A percentile compares a stretch with the other conserved stretches of the same genome.
These are phyloP conservation scores for Pyrgilauda ruficollis DNA, from an alignment of 2,113 vertebrate species.

Conservation along the genomic window DNA sequence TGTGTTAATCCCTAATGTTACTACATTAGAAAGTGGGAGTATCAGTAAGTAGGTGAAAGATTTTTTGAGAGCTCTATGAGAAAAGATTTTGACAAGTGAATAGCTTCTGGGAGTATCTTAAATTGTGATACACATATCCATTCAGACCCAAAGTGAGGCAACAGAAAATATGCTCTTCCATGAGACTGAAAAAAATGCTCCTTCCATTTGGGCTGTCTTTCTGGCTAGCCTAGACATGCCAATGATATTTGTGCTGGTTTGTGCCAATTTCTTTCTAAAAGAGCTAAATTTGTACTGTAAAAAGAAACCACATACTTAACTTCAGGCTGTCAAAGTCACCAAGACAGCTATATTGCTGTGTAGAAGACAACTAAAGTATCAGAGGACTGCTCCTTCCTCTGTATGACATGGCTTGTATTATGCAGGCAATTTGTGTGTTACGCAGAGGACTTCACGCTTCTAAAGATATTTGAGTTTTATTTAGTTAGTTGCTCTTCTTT, in stretches of 20 bases:
- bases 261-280: neutral
- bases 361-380: neutral
- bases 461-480: neutral
- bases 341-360: neutral
- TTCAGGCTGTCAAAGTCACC: neutral
- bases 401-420: neutral
- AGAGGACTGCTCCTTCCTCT: neutral
- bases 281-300: neutral
- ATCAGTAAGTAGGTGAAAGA: neutral
- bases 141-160: neutral
- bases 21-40: neutral
- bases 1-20: neutral
- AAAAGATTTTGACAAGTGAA: neutral
- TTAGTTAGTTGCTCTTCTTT: neutral
- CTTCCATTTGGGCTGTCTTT: neutral
- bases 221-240: neutral
- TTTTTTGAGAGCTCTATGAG: neutral
- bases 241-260: neutral
- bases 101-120: neutral
- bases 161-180: neutral
- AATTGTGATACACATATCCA: rapidly evolving
- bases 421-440: neutral
- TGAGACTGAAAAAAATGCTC: neutral
- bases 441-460: neutral
- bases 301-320: neutral